Conservation (phyloP, 2,113 vertebrate genomes). For the Scomber colias region DNA sequence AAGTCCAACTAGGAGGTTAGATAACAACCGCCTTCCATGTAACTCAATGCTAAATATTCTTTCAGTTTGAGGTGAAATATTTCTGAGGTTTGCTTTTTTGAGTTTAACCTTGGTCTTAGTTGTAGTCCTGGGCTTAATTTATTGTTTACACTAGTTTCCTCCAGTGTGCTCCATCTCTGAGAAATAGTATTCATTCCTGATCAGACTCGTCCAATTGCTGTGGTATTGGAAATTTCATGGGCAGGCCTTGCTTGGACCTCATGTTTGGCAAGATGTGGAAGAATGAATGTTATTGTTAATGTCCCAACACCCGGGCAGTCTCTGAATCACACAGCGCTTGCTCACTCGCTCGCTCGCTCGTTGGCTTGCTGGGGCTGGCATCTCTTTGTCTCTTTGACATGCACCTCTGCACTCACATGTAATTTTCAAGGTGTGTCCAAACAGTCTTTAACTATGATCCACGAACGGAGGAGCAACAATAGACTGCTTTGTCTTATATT, state of each 20-base stretch:
- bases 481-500: slow-evolving; percentile 25
- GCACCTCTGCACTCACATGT: slow-evolving; percentile 36
- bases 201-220: slow-evolving; percentile 29
- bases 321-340: slow-evolving; percentile 11
- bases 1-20: slow-evolving; percentile 23
- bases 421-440: slow-evolving; percentile 59
- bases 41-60: slow-evolving; percentile 45
- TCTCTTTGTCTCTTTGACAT: slow-evolving; percentile 11
- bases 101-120: slow-evolving; percentile 76
- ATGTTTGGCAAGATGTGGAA: slow-evolving; percentile 28
- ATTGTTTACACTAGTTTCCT: slow-evolving; percentile 81
- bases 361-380: background rate
- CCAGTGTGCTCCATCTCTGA: slow-evolving; percentile 64
- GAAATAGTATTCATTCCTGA: slow-evolving; percentile 27
- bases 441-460: slow-evolving; percentile 12
- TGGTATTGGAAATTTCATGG: slow-evolving; percentile 31
- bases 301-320: background rate
- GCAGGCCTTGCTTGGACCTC: slow-evolving; percentile 15
- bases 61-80: slow-evolving; percentile 69
- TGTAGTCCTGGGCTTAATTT: slow-evolving; percentile 74
- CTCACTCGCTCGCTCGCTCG: no score
- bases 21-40: slow-evolving; percentile 38
- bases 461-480: slow-evolving; percentile 13
- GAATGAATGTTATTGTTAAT: slow-evolving; percentile 23
- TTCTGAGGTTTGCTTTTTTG: slow-evolving; percentile 81